A percentile compares a stretch with the other conserved stretches of the same genome.
Evolutionary conservation across 2,888 invertebrate genomes (phyloP).

Genomic region (Rhagium mordax): DNA sequence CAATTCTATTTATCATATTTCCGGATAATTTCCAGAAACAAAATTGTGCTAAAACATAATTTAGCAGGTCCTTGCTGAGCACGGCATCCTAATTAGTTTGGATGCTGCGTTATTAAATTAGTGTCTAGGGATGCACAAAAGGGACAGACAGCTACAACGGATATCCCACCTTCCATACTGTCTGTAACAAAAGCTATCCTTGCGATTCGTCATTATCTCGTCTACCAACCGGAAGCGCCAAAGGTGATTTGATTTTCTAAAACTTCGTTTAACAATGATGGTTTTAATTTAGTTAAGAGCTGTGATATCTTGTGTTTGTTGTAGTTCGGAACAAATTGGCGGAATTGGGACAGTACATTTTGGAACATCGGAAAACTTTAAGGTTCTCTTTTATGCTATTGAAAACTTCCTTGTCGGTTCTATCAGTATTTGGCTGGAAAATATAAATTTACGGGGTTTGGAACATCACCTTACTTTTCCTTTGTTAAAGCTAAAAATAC

Average conservation of each 20-base stretch:
- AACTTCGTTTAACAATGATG: constrained; percentile 31
- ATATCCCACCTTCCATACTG: neutral
- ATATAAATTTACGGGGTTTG: neutral
- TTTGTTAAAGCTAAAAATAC: neutral
- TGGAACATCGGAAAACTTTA: neutral
- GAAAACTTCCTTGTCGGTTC: neutral
- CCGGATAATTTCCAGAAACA: neutral
- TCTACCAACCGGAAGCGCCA: neutral
- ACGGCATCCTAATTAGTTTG: constrained; percentile 23
- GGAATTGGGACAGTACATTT: neutral
- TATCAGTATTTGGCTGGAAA: neutral
- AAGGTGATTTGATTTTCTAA: constrained; percentile 23
- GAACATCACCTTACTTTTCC: neutral
- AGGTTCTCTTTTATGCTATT: neutral
- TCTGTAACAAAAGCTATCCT: constrained; percentile 7
- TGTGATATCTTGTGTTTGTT: neutral
- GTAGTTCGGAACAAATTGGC: neutral
- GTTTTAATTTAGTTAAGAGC: constrained; percentile 27
- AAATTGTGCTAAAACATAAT: constrained; percentile 21
- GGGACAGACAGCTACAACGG: neutral
- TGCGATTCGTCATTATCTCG: neutral
- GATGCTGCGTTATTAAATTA: constrained; percentile 11
- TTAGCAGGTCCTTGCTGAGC: constrained; percentile 2
- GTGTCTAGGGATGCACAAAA: neutral
- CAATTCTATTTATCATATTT: constrained; percentile 5